These are phyloP conservation scores for Volucella zonaria DNA, from an alignment of 2,888 invertebrate genomes.

Conservation along the genomic window DNA sequence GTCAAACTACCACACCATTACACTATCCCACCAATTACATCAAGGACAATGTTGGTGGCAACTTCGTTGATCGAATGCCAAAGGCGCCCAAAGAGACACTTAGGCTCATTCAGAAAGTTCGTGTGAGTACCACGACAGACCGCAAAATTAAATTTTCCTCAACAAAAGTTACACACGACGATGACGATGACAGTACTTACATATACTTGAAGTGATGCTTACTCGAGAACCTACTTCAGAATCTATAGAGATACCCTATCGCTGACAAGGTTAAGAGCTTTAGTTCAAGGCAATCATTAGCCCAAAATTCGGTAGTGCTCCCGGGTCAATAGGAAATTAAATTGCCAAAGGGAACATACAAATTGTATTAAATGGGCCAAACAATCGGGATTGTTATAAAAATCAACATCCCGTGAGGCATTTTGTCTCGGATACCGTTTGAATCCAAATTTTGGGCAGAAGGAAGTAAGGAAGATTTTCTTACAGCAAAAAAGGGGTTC, in stretches of 20 bases:
- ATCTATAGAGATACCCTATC: conserved; percentile 15
- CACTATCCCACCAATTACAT: conserved; percentile 60
- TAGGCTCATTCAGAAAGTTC: conserved; percentile 39
- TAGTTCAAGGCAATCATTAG: conserved; percentile 56
- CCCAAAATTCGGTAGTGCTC: conserved; percentile 42
- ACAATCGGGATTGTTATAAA: conserved; percentile 42
- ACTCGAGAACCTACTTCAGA: conserved; percentile 1
- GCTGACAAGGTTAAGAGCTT: conserved; percentile 42
- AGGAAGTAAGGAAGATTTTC: conserved; percentile 1
- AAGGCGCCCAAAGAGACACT: conserved; percentile 33
- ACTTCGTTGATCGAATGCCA: conserved; percentile 66
- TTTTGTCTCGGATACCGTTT: conserved; percentile 20
- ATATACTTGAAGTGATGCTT: neutral
- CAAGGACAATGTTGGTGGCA: conserved; percentile 40
- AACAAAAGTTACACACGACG: conserved; percentile 32
- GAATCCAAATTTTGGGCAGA: neutral
- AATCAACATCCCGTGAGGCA: conserved; percentile 49
- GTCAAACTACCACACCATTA: too few relatives aligned
- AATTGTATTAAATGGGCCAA: conserved; percentile 67
- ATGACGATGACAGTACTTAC: neutral
- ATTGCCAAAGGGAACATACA: conserved; percentile 52
- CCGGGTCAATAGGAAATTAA: conserved; percentile 53
- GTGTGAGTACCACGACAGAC: conserved; percentile 37
- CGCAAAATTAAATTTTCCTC: conserved; percentile 63
- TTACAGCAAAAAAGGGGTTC: neutral